Conservation (phyloP, 2,888 invertebrate genomes). For the Galerucella calmariensis region DNA sequence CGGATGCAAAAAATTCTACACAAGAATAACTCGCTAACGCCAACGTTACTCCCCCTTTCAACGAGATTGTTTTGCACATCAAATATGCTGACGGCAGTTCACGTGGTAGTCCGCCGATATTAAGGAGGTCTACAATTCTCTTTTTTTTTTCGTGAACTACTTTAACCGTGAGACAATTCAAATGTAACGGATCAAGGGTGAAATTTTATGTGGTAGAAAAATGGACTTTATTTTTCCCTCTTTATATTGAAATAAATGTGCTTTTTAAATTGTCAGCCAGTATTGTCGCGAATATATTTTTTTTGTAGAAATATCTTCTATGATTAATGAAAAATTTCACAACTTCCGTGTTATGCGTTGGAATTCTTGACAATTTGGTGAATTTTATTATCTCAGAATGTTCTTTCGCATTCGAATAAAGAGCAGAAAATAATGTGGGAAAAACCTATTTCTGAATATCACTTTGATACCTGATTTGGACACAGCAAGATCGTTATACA, state of each 20-base stretch:
- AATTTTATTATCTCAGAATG: too few relatives aligned
- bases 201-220: background rate
- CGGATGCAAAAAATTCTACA: constrained; percentile 9
- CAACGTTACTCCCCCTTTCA: constrained; percentile 8
- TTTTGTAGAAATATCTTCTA: too few relatives aligned
- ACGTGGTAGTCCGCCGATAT: constrained; percentile 1
- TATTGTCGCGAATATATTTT: too few relatives aligned
- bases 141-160: background rate
- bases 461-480: too few relatives aligned
- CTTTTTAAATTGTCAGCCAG: background rate
- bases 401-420: too few relatives aligned
- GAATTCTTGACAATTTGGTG: too few relatives aligned
- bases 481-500: too few relatives aligned
- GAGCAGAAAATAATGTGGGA: too few relatives aligned
- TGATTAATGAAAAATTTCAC: too few relatives aligned
- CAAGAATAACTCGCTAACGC: background rate
- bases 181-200: background rate
- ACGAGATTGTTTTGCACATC: constrained; percentile 19
- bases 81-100: constrained; percentile 10
- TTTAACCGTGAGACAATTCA: background rate
- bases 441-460: too few relatives aligned
- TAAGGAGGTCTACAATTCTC: background rate
- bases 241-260: background rate
- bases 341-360: too few relatives aligned
- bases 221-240: background rate